Conservation (phyloP, 2,888 invertebrate genomes). For the Hydroisotoma schaefferi region DNA sequence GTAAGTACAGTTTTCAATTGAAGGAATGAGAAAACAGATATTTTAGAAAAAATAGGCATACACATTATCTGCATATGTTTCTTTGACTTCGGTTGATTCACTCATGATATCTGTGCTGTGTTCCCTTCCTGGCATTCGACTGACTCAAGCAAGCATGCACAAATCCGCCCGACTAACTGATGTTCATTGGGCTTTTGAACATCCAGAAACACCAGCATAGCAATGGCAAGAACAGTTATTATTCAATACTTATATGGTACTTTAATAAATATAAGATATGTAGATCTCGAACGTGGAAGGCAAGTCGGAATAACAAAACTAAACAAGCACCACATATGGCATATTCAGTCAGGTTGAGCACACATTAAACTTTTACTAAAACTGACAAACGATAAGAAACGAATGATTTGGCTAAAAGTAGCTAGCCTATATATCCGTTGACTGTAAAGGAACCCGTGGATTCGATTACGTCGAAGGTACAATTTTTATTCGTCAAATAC, state of each 20-base stretch:
- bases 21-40: background rate
- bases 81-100: slow-evolving; percentile 14
- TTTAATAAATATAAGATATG: no score
- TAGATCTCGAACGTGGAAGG: background rate
- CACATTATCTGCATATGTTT: slow-evolving; percentile 9
- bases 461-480: no score
- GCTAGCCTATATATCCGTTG: no score
- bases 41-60: background rate
- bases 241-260: no score
- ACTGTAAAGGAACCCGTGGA: no score
- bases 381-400: background rate
- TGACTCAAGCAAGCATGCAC: no score
- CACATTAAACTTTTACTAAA: no score
- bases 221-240: no score
- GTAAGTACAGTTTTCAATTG: no score
- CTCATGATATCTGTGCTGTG: slow-evolving; percentile 7
- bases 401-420: background rate
- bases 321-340: background rate
- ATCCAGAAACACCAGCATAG: background rate
- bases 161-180: background rate
- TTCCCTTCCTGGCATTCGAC: slow-evolving; percentile 5
- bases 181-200: no score
- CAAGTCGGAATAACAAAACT: background rate
- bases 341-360: slow-evolving; percentile 6
- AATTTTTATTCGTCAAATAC: no score